Percentiles rank a stretch among this genome's conserved stretches.
Evolutionary conservation across 2,113 vertebrate genomes (phyloP).

Genomic region (Fulica atra): DNA sequence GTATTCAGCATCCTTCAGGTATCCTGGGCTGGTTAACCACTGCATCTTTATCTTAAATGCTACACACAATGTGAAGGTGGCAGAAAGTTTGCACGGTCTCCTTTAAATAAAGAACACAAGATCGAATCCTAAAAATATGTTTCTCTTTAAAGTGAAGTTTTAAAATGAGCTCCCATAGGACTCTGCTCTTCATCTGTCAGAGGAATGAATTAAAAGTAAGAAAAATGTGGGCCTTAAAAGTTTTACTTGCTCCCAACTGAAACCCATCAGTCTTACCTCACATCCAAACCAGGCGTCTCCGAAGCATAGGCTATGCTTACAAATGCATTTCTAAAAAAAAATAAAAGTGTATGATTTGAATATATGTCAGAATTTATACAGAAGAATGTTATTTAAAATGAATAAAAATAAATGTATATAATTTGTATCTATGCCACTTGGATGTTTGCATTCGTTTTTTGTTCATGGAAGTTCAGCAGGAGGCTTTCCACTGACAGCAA

Average conservation of each 20-base stretch:
- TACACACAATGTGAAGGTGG: not conserved
- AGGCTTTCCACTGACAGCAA: not conserved
- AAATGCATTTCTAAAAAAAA: slow-evolving; percentile 77
- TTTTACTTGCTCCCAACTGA: slow-evolving; percentile 65
- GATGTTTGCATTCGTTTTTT: slow-evolving; percentile 62
- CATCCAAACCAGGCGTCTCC: slow-evolving; percentile 55
- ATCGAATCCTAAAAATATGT: slow-evolving; percentile 4
- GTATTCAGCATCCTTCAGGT: not conserved
- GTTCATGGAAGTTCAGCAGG: not conserved
- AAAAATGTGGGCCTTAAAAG: slow-evolving; percentile 67
- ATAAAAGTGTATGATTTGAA: slow-evolving; percentile 78
- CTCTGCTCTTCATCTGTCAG: slow-evolving; percentile 41
- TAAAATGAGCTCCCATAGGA: slow-evolving; percentile 48
- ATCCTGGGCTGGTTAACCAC: not conserved
- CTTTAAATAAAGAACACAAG: slow-evolving; percentile 9
- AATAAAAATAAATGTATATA: slow-evolving; percentile 86
- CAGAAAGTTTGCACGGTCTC: not conserved
- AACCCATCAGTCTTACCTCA: slow-evolving; percentile 57
- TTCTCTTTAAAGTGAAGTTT: slow-evolving; percentile 23
- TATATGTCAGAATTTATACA: slow-evolving; percentile 85
- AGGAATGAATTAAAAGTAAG: slow-evolving; percentile 52
- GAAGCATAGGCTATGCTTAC: slow-evolving; percentile 63
- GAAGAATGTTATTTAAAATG: slow-evolving; percentile 85
- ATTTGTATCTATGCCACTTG: slow-evolving; percentile 78
- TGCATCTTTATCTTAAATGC: not conserved